Conservation (phyloP, 30 jellyfish, hydroid and myxozoan species). For the Haliclystus octoradiatus region DNA sequence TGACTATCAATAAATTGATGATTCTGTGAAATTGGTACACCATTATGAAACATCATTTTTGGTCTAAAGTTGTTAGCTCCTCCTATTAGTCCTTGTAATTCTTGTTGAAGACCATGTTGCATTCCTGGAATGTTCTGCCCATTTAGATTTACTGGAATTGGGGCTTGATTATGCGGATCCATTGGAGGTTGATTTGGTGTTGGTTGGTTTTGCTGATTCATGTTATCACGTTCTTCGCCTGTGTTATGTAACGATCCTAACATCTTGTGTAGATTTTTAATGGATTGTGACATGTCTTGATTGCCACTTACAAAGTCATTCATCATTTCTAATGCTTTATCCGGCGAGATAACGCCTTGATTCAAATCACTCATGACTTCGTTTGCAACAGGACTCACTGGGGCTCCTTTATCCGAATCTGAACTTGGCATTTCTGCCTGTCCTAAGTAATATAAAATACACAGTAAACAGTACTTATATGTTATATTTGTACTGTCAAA, state of each 20-base stretch:
- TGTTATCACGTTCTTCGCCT: too few species aligned
- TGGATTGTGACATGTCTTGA: conserved; percentile 85
- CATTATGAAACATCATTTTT: conserved; percentile 1
- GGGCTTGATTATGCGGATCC: not conserved
- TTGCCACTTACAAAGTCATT: conserved; percentile 91
- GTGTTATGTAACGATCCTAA: not conserved
- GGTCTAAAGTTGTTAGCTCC: not conserved
- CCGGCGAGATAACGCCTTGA: conserved; percentile 73
- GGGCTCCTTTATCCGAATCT: conserved; percentile 39
- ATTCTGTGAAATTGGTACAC: conserved; percentile 13
- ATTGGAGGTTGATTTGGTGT: not conserved
- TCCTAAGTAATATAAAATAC: too few species aligned
- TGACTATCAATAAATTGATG: conserved; percentile 7
- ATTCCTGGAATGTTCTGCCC: not conserved
- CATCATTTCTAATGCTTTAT: conserved; percentile 87
- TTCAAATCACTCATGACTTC: conserved; percentile 63
- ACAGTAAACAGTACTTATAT: too few species aligned
- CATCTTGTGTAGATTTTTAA: conserved; percentile 47
- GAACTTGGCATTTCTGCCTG: not conserved
- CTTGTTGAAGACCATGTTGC: not conserved
- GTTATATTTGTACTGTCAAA: too few species aligned
- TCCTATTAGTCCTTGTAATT: not conserved
- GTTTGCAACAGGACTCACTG: conserved; percentile 65
- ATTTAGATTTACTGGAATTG: not conserved
- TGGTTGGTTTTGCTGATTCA: too few species aligned